Percentiles rank a stretch among this genome's conserved stretches.
phyloP scores from a whole-genome alignment of 2,113 vertebrate genomes.

The Microcebus tavaratra region DNA sequence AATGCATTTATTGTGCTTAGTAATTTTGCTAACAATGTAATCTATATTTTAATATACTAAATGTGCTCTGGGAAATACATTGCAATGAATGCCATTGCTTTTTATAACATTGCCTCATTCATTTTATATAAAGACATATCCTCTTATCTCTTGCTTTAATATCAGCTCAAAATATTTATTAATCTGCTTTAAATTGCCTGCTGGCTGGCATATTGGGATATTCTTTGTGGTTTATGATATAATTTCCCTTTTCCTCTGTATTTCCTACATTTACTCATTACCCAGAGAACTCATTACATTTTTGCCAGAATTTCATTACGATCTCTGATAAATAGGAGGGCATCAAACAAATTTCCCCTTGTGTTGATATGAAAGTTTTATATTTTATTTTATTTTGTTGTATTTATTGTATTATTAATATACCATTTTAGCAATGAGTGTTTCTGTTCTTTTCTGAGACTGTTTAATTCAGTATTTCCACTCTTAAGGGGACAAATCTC shows the following conservation, averaged over 20 bases:
- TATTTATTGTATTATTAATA: neutral
- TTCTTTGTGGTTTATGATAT: neutral
- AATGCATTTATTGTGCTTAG: neutral
- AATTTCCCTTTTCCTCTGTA: neutral
- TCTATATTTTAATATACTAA: constrained; percentile 18
- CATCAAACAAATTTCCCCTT: neutral
- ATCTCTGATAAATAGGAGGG: neutral
- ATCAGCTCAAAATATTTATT: constrained; percentile 58
- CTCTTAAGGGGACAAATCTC: neutral
- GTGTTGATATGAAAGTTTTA: neutral
- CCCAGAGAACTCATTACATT: neutral
- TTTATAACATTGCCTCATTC: neutral
- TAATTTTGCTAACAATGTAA: constrained; percentile 1
- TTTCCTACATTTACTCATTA: neutral
- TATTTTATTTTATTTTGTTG: neutral
- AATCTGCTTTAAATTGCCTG: neutral
- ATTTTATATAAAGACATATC: neutral
- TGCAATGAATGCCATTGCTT: neutral
- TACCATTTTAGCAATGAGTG: neutral
- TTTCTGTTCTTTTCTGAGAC: neutral
- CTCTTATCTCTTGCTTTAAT: constrained; percentile 4
- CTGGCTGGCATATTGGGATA: neutral
- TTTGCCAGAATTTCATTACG: neutral
- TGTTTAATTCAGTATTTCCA: neutral
- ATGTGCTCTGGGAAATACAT: neutral